phyloP scores from a whole-genome alignment of 2,113 vertebrate genomes.

The Camarhynchus parvulus region DNA sequence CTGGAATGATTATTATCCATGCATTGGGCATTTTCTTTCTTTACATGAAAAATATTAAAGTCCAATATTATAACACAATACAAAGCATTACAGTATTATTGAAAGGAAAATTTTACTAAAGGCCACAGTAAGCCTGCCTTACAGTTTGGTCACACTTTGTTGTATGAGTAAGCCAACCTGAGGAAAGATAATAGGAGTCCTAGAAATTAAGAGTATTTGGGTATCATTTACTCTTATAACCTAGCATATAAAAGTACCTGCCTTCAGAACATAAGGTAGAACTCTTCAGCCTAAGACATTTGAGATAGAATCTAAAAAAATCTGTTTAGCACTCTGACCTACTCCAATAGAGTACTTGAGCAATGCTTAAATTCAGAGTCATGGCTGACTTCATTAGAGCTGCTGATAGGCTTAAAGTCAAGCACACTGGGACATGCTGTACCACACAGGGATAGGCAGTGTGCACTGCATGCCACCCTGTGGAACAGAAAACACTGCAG shows the following conservation, averaged over 20 bases:
- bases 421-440: not conserved
- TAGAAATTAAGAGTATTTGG: not conserved
- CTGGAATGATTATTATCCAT: not conserved
- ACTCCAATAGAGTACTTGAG: not conserved
- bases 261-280: not conserved
- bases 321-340: not conserved
- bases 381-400: not conserved
- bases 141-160: not conserved
- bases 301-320: not conserved
- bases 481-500: not conserved
- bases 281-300: not conserved
- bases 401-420: not conserved
- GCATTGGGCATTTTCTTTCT: not conserved
- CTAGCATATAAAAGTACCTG: not conserved
- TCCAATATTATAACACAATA: not conserved
- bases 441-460: too few relatives aligned
- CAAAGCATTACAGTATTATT: not conserved
- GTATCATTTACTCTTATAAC: not conserved
- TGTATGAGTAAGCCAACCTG: not conserved
- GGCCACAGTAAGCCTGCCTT: not conserved
- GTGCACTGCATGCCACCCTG: not conserved
- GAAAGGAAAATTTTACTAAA: not conserved
- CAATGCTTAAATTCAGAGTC: not conserved
- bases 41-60: not conserved
- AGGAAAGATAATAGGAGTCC: not conserved